These are phyloP conservation scores for Gambusia affinis DNA, from an alignment of 2,113 vertebrate species.

Conservation along the genomic window DNA sequence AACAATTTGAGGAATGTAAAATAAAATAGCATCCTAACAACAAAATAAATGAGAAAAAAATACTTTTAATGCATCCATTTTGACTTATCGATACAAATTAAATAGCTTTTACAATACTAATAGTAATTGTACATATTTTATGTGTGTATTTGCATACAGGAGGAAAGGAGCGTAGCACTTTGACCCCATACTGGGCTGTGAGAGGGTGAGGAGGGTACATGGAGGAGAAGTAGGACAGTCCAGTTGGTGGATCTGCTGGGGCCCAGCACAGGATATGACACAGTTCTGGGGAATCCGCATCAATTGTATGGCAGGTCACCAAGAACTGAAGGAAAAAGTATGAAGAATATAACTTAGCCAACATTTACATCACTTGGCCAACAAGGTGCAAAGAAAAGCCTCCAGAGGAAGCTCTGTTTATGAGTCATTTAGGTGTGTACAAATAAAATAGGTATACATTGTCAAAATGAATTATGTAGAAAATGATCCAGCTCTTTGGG, in stretches of 20 bases:
- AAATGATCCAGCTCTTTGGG: constrained; percentile 21
- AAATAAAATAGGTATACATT: constrained; percentile 41
- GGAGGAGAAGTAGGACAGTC: constrained; percentile 98
- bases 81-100: background rate
- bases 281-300: constrained; percentile 94
- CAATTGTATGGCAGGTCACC: constrained; percentile 97
- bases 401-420: constrained; percentile 44
- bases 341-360: background rate
- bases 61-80: background rate
- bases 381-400: constrained; percentile 25
- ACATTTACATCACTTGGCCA: background rate
- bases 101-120: background rate
- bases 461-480: constrained; percentile 38
- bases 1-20: constrained; percentile 98
- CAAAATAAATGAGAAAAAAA: background rate
- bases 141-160: constrained; percentile 80
- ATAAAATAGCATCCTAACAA: constrained; percentile 93
- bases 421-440: constrained; percentile 28
- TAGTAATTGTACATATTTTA: background rate
- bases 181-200: constrained; percentile 95
- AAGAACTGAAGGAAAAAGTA: constrained; percentile 83
- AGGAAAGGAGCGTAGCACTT: constrained; percentile 95
- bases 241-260: constrained; percentile 92
- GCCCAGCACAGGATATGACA: constrained; percentile 96
- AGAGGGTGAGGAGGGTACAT: constrained; percentile 96